Conservation (phyloP, 2,113 vertebrate genomes). For the Myrmecophaga tridactyla region DNA sequence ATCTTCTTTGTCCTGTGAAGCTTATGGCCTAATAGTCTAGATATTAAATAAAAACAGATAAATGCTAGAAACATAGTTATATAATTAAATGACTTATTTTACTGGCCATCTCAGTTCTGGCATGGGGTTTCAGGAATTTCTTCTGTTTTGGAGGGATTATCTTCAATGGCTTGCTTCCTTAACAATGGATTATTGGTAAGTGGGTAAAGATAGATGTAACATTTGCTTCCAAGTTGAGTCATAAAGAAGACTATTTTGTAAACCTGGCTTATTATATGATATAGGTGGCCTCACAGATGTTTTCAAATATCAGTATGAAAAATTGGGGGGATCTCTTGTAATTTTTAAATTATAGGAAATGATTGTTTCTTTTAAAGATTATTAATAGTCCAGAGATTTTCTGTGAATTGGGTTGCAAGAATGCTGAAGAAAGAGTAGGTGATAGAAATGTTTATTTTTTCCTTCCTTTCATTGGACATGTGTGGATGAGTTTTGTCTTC, state of each 20-base stretch:
- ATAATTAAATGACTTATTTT: not conserved
- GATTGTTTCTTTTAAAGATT: not conserved
- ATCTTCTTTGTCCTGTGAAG: not conserved
- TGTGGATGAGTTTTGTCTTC: conserved; percentile 69
- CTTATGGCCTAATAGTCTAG: not conserved
- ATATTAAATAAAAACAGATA: not conserved
- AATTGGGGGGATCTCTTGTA: not conserved
- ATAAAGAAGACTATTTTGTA: not conserved
- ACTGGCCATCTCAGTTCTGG: not conserved
- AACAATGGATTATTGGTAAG: not conserved
- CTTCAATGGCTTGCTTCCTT: not conserved
- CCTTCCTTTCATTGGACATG: conserved; percentile 15
- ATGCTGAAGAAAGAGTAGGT: conserved; percentile 51
- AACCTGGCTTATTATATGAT: not conserved
- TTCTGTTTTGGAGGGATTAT: not conserved
- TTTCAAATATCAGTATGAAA: conserved; percentile 21
- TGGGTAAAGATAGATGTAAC: not conserved
- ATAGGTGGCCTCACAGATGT: not conserved
- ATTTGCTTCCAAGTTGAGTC: conserved; percentile 1
- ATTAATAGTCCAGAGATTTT: not conserved
- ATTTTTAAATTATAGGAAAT: conserved; percentile 13
- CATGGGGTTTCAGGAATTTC: not conserved
- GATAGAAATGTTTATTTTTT: conserved; percentile 38
- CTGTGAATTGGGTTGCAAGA: not conserved
- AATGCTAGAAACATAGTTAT: not conserved